Conservation (phyloP, 2,113 vertebrate species). For the Peromyscus maniculatus region DNA sequence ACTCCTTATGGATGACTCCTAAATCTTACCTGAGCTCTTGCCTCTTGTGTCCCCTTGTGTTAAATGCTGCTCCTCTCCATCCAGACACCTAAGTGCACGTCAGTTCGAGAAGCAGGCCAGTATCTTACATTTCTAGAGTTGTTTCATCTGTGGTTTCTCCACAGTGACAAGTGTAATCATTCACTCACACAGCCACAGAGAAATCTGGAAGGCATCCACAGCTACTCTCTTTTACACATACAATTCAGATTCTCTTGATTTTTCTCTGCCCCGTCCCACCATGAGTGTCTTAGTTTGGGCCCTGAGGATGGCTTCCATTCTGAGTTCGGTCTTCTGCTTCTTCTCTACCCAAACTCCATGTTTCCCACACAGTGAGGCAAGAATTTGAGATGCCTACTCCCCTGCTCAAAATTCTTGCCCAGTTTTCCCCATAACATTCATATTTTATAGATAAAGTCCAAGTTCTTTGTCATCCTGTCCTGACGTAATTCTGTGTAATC, state of each 20-base stretch:
- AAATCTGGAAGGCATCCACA: not conserved
- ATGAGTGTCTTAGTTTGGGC: not conserved
- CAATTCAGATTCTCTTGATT: not conserved
- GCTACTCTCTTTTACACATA: not conserved
- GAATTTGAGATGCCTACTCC: not conserved
- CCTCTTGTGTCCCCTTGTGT: too few species aligned
- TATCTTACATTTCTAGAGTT: not conserved
- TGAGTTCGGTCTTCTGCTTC: not conserved
- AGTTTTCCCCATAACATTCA: not conserved
- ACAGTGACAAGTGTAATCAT: not conserved
- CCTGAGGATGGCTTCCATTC: not conserved
- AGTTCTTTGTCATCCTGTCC: not conserved
- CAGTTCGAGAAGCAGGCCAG: not conserved
- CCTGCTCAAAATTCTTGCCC: not conserved
- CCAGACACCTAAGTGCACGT: not conserved
- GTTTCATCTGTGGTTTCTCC: not conserved
- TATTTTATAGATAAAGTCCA: not conserved
- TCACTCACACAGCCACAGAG: not conserved
- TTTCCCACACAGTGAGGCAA: not conserved
- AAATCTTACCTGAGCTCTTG: not conserved
- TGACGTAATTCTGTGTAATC: not conserved
- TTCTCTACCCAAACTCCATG: not conserved
- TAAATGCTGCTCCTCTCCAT: not conserved
- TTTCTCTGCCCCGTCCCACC: not conserved
- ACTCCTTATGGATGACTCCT: not conserved